Evolutionary conservation across 2,113 vertebrate species (phyloP), one percentile per base, ranked within the genome.

Genomic region (Ammodytes marinus): DNA sequence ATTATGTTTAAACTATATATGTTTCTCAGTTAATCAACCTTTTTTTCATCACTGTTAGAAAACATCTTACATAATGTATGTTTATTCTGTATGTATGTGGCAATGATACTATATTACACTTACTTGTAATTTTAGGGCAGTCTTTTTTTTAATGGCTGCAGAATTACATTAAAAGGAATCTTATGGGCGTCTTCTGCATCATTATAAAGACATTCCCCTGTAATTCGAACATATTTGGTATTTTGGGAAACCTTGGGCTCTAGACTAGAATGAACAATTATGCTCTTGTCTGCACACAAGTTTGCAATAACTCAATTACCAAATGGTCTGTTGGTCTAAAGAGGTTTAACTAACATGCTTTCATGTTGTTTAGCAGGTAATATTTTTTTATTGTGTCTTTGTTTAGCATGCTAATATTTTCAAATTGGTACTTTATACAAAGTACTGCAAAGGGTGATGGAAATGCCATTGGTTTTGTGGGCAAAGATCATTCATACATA

Each of bases 181-280:
- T 52, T 64, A 57, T 39, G 14, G 46, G 61, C 6, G 6, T 61
- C 57, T 61, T 2, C 47, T 53, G 42, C 58, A 52, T 61, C 57
- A 61, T 78, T 45, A 69, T 45, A n/a, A 35, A 10, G 39, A 69
- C 35, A 80, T 74, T 77, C 14, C 69, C 74, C 74, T 74, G 52
- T 86, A 78, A 78, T 77, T 73, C 68, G 58, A 54, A 74, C 46
- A 43, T 65, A 59, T 65, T 65, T 60, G n/a, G 69, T 58, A 42
- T 78, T 65, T 42, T 59, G 74, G 74, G 70, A 74, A 71, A 61
- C 59, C 8, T 17, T 66, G 52, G 19, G 27, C 40, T 8, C 12
- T 15, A 37, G 46, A 78, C 53, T 67, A 55, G 35, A 79, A 82
- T 79, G 43, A 75, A 74, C 53, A 75, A 47, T 27, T 61, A 64